Base-by-base conservation (phyloP, 2,113 vertebrate species). In the Nansenia antarctica region DNA sequence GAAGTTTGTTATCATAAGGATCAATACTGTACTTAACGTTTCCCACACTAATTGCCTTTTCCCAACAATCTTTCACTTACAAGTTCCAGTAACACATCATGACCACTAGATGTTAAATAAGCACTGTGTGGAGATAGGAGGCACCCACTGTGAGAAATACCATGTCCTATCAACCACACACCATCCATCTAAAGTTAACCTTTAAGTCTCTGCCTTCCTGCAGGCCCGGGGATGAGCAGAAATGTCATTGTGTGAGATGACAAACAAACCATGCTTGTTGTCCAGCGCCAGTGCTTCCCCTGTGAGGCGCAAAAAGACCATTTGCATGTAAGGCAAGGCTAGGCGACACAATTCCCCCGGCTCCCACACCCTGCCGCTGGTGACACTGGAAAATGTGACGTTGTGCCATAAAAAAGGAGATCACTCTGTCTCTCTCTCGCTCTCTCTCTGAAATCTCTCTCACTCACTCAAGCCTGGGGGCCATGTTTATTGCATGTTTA, bases 171-270 rank as follows among this genome's bases (percentile, higher is more conserved):
- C 74, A 76, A 31, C 53, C 58, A 61, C 78, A 59, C 82, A 7
- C 75, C 37, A 72, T 76, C 73, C 31, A 49, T 62, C 76, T 76
- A 69, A 73, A 69, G 75, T 78, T 85, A 86, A 86, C 86, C 84
- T 90, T 87, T 88, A 79, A 84, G 82, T 78, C 71, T 54, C 0
- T n/a, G n/a, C n/a, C n/a, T n/a, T n/a, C 78, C 84, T 67, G 59
- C 62, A 63, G 83, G 86, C 78, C 37, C 32, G 24, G 66, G 59
- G 71, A 84, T 63, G 78, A 85, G 75, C 77, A 70, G 68, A 82
- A 87, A 86, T 86, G 82, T 82, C 86, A 86, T 1, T 57, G 71
- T 81, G 74, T 69, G 81, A 55, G 65, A 83, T 79, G 74, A 84
- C 73, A 78, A 85, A 80, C 77, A 77, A 80, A 81, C 70, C 70